Conservation (phyloP, 92 coral and sea anemone species). For the Metridium senile region DNA sequence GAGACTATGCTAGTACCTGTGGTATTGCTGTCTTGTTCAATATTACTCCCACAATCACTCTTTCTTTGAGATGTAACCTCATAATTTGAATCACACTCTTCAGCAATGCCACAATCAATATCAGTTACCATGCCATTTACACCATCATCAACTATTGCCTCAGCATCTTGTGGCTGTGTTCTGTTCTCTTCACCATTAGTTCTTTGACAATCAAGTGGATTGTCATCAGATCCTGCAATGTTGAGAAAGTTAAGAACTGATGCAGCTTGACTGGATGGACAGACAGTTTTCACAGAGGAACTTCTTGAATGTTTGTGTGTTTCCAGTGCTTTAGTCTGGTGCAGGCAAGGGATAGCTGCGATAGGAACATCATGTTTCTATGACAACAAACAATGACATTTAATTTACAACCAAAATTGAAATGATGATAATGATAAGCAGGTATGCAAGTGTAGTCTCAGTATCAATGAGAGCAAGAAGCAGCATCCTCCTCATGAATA, state of each 20-base stretch:
- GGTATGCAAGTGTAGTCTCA: too few relatives aligned
- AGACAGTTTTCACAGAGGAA: neutral
- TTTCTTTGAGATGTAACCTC: neutral
- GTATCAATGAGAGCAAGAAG: too few relatives aligned
- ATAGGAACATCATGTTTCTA: conserved; percentile 97
- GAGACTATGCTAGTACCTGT: too few relatives aligned
- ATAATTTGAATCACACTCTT: neutral
- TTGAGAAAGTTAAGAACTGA: conserved; percentile 51
- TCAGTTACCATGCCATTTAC: neutral
- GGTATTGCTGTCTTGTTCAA: too few relatives aligned
- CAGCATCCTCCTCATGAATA: too few relatives aligned
- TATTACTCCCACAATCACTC: too few relatives aligned
- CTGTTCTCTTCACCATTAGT: neutral
- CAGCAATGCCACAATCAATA: neutral
- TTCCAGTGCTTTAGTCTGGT: conserved; percentile 64
- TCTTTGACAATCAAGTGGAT: neutral
- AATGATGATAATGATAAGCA: neutral
- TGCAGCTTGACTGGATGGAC: neutral
- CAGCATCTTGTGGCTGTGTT: neutral
- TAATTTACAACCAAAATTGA: neutral
- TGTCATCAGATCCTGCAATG: conserved; percentile 26
- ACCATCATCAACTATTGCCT: neutral
- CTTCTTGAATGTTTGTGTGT: neutral
- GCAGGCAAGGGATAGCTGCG: conserved; percentile 95
- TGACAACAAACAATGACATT: conserved; percentile 12